phyloP scores from a whole-genome alignment of 2,113 vertebrate genomes.

The Paralichthys olivaceus region DNA sequence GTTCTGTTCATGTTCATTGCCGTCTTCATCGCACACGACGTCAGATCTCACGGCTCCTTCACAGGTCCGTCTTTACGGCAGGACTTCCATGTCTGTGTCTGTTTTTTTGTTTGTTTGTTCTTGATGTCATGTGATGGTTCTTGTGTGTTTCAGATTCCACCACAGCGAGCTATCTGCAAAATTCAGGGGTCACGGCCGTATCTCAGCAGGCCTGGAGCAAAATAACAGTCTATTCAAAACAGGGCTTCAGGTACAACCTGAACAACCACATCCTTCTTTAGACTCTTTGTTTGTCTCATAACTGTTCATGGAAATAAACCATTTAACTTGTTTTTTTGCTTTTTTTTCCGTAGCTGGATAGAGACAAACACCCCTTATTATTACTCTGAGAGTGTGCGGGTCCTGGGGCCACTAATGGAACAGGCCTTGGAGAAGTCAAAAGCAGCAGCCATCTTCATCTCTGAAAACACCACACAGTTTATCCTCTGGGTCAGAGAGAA shows the following conservation, averaged over 20 bases:
- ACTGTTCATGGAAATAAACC: background rate
- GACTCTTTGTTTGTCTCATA: background rate
- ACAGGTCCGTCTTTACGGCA: constrained; percentile 76
- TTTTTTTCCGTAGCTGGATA: constrained; percentile 85
- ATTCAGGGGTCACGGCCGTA: constrained; percentile 82
- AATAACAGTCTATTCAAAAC: constrained; percentile 80
- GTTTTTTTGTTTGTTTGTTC: background rate
- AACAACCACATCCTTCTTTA: background rate
- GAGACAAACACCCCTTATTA: constrained; percentile 82
- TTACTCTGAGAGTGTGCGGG: constrained; percentile 75
- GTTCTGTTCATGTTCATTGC: constrained; percentile 80
- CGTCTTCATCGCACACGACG: constrained; percentile 88
- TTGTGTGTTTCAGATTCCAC: constrained; percentile 66
- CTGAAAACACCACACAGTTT: constrained; percentile 74
- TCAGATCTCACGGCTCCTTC: constrained; percentile 86
- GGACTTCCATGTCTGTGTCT: background rate
- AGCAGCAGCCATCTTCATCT: constrained; percentile 58
- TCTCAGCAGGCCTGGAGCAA: constrained; percentile 86
- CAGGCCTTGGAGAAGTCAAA: constrained; percentile 74
- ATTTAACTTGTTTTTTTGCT: background rate
- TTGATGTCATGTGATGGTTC: background rate
- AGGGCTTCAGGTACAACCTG: constrained; percentile 84
- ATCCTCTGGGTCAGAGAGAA: constrained; percentile 80
- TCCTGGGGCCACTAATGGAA: constrained; percentile 81
- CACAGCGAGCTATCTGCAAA: constrained; percentile 81